Percentiles rank a stretch among this genome's conserved stretches.
These are phyloP conservation scores for Epizoanthus illoricatus DNA, from an alignment of 92 coral and sea anemone species.

Conservation along the genomic window DNA sequence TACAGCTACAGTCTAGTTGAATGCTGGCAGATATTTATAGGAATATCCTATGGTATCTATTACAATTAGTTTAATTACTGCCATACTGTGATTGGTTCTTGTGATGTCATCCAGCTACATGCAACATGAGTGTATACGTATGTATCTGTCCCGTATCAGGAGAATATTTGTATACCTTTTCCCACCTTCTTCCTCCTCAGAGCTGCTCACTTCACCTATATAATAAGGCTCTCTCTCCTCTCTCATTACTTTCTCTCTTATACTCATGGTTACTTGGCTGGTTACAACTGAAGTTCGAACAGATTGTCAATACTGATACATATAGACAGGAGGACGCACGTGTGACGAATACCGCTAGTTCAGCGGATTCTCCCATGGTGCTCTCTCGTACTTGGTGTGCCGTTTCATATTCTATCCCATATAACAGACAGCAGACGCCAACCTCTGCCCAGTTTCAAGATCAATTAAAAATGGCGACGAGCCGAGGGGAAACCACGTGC, in stretches of 20 bases:
- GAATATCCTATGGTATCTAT: too few relatives aligned
- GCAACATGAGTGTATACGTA: too few relatives aligned
- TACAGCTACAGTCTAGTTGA: too few relatives aligned
- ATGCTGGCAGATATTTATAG: too few relatives aligned
- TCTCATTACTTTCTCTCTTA: conserved; percentile 38
- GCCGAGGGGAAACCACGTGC: conserved; percentile 60
- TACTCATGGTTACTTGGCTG: conserved; percentile 36
- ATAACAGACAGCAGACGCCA: conserved; percentile 27
- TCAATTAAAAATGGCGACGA: conserved; percentile 38
- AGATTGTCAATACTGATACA: too few relatives aligned
- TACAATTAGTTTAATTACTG: too few relatives aligned
- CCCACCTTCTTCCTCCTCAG: conserved; percentile 68
- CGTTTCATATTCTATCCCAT: background rate
- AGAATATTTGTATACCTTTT: conserved; percentile 51
- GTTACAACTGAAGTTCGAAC: too few relatives aligned
- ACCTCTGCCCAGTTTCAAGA: conserved; percentile 22
- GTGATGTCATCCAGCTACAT: too few relatives aligned
- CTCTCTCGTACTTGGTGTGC: too few relatives aligned
- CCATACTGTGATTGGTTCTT: too few relatives aligned
- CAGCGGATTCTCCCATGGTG: background rate
- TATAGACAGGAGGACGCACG: too few relatives aligned
- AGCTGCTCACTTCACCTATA: conserved; percentile 75
- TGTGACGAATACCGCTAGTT: background rate
- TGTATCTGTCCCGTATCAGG: too few relatives aligned
- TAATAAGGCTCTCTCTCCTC: conserved; percentile 68